Percentiles rank a stretch among this genome's conserved stretches.
phyloP scores from a whole-genome alignment of 2,113 vertebrate genomes.

The Muntiacus reevesi region DNA sequence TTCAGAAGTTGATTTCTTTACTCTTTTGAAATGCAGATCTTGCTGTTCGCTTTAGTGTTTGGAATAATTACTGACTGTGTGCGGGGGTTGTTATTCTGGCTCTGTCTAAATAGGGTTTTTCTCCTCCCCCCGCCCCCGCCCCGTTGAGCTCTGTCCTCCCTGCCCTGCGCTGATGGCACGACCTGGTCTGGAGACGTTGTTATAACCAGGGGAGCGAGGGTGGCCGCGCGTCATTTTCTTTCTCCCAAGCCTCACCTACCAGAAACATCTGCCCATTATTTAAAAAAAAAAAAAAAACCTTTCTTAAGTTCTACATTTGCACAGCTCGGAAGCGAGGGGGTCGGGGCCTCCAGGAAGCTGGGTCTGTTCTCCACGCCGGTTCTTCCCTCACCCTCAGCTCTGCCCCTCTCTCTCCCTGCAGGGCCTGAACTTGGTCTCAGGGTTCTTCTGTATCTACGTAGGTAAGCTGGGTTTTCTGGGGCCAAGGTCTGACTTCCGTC shows the following conservation, averaged over 20 bases:
- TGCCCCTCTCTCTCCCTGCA: neutral
- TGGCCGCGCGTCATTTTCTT: too few relatives aligned
- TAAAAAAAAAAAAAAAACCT: neutral
- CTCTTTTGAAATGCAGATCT: too few relatives aligned
- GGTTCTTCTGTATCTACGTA: neutral
- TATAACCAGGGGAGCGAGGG: neutral
- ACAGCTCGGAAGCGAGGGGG: neutral
- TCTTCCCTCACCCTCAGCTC: neutral
- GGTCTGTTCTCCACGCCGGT: rapidly evolving
- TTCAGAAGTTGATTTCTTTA: neutral
- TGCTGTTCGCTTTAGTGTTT: neutral
- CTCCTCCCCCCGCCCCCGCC: too few relatives aligned
- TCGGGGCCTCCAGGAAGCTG: neutral
- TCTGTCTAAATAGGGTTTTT: neutral
- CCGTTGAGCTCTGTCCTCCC: neutral
- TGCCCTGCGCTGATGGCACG: neutral
- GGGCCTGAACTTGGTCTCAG: neutral
- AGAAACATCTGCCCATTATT: neutral
- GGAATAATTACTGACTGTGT: rapidly evolving
- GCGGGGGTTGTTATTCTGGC: neutral
- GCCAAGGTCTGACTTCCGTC: neutral
- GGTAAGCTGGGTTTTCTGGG: neutral
- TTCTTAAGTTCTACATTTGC: neutral
- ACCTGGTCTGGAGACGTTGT: rapidly evolving
- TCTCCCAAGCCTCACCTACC: neutral